Conservation (phyloP, 2,888 invertebrate genomes). For the Mechanitis messenoides region DNA sequence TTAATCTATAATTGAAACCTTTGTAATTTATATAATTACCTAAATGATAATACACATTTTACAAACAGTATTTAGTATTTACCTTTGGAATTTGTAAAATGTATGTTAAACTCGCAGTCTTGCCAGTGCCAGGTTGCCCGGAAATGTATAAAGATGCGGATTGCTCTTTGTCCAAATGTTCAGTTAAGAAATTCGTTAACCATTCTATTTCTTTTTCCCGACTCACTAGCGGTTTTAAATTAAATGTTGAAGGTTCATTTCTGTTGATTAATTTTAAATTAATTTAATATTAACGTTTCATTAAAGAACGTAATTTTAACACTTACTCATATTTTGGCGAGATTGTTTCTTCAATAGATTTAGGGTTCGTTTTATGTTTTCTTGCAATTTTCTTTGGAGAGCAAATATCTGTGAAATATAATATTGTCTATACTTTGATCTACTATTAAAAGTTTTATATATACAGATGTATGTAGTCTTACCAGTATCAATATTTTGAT, state of each 20-base stretch:
- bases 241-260: conserved; percentile 14
- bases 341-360: conserved; percentile 5
- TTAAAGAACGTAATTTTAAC: not conserved
- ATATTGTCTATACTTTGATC: not conserved
- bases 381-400: conserved; percentile 47
- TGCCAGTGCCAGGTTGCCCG: conserved; percentile 98
- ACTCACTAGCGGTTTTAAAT: conserved; percentile 77
- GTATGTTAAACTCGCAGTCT: conserved; percentile 90
- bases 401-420: conserved; percentile 44
- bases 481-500: conserved; percentile 37
- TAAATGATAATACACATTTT: too few relatives aligned
- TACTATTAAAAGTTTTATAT: conserved; percentile 8
- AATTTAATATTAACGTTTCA: not conserved
- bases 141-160: conserved; percentile 94
- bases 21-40: too few relatives aligned
- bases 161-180: conserved; percentile 78
- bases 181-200: conserved; percentile 81
- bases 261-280: conserved; percentile 19
- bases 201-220: conserved; percentile 85
- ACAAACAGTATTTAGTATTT: conserved; percentile 20
- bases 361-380: conserved; percentile 33
- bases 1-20: too few relatives aligned
- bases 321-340: conserved; percentile 13
- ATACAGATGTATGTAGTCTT: conserved; percentile 17
- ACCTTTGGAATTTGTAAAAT: conserved; percentile 82